These are phyloP conservation scores for Drosophila fuyamai DNA, from an alignment of 1,140 invertebrate genomes.

Conservation along the genomic window DNA sequence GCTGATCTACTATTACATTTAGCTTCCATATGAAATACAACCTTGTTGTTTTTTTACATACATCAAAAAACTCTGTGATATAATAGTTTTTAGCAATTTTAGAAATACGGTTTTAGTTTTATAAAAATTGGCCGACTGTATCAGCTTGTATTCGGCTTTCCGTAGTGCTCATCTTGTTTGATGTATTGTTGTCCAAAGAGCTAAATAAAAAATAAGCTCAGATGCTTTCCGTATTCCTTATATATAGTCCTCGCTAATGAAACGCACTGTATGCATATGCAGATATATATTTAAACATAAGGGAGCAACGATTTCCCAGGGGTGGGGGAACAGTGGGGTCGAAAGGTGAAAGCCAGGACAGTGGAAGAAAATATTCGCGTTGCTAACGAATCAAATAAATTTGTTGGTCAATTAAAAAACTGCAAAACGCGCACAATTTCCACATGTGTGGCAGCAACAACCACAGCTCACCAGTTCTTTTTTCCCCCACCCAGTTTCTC, in stretches of 20 bases:
- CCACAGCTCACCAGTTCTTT: constrained; percentile 10
- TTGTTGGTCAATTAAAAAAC: constrained; percentile 84
- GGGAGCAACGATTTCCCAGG: not conserved
- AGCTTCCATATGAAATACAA: no score
- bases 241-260: not conserved
- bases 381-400: constrained; percentile 83
- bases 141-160: no score
- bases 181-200: no score
- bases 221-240: no score
- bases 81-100: no score
- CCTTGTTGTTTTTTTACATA: no score
- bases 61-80: no score
- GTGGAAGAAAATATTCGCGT: constrained; percentile 60
- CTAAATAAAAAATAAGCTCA: no score
- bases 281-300: constrained; percentile 11
- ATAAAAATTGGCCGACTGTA: no score
- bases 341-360: constrained; percentile 31
- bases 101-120: no score
- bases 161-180: no score
- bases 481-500: not conserved
- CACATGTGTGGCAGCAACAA: constrained; percentile 73
- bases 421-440: constrained; percentile 83
- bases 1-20: no score
- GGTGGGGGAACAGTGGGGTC: constrained; percentile 17
- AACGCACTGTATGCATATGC: constrained; percentile 10